Evolutionary conservation across 2,888 invertebrate genomes (phyloP).

Genomic region (Hedychridium roseum): DNA sequence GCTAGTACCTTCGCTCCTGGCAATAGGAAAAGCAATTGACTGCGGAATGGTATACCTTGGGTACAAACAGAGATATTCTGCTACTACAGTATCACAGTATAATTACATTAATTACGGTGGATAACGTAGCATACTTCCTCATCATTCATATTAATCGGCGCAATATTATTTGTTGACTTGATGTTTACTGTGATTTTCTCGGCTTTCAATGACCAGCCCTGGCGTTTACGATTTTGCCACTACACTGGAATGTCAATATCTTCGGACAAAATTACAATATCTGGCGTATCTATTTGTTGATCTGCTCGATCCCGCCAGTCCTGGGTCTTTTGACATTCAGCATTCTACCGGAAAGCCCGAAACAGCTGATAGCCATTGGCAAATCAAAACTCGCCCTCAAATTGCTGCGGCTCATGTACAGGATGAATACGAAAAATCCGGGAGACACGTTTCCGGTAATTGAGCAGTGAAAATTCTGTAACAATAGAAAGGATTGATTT

Average conservation of each 20-base stretch:
- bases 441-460: conserved; percentile 73
- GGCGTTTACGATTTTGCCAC: conserved; percentile 63
- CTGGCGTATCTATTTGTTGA: conserved; percentile 65
- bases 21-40: no score
- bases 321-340: conserved; percentile 71
- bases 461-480: no score
- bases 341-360: conserved; percentile 80
- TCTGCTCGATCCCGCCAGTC: conserved; percentile 71
- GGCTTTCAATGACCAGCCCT: conserved; percentile 50
- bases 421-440: conserved; percentile 72
- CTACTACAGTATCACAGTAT: no score
- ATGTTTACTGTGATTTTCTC: no score
- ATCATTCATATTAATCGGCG: no score
- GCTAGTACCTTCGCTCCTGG: no score
- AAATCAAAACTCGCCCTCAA: conserved; percentile 71
- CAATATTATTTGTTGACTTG: no score
- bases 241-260: conserved; percentile 34
- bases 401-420: conserved; percentile 73
- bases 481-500: no score
- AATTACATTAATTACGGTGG: no score
- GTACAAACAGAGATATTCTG: no score
- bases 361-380: conserved; percentile 76
- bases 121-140: no score
- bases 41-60: no score
- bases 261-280: conserved; percentile 53